phyloP scores from a whole-genome alignment of 2,113 vertebrate genomes.

The Glareola pratincola region DNA sequence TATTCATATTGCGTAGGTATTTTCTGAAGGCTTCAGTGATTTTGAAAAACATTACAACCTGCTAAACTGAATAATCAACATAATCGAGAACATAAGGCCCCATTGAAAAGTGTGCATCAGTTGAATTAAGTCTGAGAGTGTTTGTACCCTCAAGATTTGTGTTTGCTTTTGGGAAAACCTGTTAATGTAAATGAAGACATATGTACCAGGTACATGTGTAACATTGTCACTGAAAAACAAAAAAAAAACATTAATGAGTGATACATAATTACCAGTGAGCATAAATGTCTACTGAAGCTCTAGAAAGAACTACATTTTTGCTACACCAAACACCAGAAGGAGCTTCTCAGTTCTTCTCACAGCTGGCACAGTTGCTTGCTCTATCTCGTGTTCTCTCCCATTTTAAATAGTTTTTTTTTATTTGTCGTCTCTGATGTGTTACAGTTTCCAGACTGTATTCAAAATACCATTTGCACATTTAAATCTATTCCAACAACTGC shows the following conservation, averaged over 20 bases:
- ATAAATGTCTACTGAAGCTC: neutral
- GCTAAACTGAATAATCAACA: neutral
- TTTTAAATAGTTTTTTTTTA: neutral
- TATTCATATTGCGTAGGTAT: neutral
- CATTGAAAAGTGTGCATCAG: neutral
- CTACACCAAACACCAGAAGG: neutral
- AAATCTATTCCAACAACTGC: slow-evolving; percentile 44
- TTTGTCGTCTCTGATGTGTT: slow-evolving; percentile 11
- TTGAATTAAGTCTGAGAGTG: neutral
- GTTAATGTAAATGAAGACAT: neutral
- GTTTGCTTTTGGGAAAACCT: neutral
- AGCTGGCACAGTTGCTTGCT: neutral
- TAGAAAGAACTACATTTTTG: neutral
- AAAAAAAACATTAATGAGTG: neutral
- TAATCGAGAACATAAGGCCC: neutral
- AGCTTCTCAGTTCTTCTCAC: neutral
- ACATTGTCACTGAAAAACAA: neutral
- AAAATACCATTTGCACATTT: slow-evolving; percentile 42
- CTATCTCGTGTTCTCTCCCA: neutral
- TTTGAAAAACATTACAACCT: neutral
- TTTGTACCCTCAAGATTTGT: neutral
- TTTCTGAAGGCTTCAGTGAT: neutral
- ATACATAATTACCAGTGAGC: neutral
- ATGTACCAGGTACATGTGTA: neutral
- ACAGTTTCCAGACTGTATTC: slow-evolving; percentile 44